These are phyloP conservation scores for Eumacrocentrus americanus DNA, from an alignment of 2,888 invertebrate genomes.

Conservation along the genomic window DNA sequence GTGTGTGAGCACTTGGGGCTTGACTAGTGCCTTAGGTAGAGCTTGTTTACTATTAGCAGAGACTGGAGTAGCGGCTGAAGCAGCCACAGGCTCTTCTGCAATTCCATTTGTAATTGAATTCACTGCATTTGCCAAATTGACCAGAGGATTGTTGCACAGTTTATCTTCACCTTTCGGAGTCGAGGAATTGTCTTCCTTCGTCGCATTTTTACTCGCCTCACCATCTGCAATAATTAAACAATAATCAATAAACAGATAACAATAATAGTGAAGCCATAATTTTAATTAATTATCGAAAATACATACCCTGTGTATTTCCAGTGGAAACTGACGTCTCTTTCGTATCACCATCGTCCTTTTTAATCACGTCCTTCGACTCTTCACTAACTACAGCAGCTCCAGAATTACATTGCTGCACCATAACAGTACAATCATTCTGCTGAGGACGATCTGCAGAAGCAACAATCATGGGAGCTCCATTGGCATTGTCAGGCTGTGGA, in stretches of 20 bases:
- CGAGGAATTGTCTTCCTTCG: constrained; percentile 52
- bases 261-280: no score
- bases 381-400: constrained; percentile 39
- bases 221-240: constrained; percentile 36
- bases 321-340: constrained; percentile 28
- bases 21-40: constrained; percentile 91
- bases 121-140: constrained; percentile 57
- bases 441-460: constrained; percentile 45
- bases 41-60: constrained; percentile 53
- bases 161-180: constrained; percentile 53
- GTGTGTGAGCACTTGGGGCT: constrained; percentile 93
- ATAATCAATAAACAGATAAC: not conserved
- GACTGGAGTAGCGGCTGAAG: constrained; percentile 44
- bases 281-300: no score
- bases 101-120: constrained; percentile 58
- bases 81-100: constrained; percentile 44
- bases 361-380: constrained; percentile 37
- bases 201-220: constrained; percentile 42
- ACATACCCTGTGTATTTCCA: constrained; percentile 34
- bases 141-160: constrained; percentile 56
- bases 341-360: constrained; percentile 45
- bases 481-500: constrained; percentile 38
- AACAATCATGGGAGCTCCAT: constrained; percentile 39
- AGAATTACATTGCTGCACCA: constrained; percentile 43
- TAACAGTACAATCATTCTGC: constrained; percentile 47